Evolutionary conservation across 2,797 vertebrate species (phyloP).

Genomic region (Serranus cabrilla): DNA sequence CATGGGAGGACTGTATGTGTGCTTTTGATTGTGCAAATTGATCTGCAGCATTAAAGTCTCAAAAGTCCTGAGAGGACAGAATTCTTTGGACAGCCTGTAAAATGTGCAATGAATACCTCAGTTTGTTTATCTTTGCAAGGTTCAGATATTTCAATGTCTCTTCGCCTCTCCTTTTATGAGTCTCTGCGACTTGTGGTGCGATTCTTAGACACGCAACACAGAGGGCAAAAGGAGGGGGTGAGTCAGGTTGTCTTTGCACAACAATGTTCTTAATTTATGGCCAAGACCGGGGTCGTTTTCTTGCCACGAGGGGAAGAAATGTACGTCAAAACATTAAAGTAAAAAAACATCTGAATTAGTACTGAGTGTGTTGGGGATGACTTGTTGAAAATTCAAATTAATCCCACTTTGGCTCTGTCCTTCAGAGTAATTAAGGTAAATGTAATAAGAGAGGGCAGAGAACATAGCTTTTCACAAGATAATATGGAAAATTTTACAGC

Average conservation of each 20-base stretch:
- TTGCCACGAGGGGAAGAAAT: conserved; percentile 57
- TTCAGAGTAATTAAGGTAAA: conserved; percentile 84
- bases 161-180: conserved; percentile 86
- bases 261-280: conserved; percentile 75
- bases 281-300: conserved; percentile 37
- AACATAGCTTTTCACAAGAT: conserved; percentile 87
- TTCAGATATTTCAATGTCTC: conserved; percentile 88
- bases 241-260: conserved; percentile 73
- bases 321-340: conserved; percentile 57
- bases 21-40: conserved; percentile 80
- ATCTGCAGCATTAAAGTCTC: conserved; percentile 74
- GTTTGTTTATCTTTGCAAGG: conserved; percentile 89
- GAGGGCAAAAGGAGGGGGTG: conserved; percentile 44
- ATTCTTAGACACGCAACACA: conserved; percentile 82
- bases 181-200: conserved; percentile 79
- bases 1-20: conserved; percentile 49
- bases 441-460: conserved; percentile 81
- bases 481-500: conserved; percentile 90
- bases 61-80: conserved; percentile 82
- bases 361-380: conserved; percentile 43
- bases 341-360: conserved; percentile 58
- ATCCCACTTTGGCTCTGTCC: conserved; percentile 69
- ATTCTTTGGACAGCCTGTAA: conserved; percentile 86
- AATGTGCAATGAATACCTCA: conserved; percentile 87
- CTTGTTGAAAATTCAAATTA: conserved; percentile 71